Evolutionary conservation across 2,113 vertebrate species (phyloP).

Genomic region (Todiramphus saurophagus): DNA sequence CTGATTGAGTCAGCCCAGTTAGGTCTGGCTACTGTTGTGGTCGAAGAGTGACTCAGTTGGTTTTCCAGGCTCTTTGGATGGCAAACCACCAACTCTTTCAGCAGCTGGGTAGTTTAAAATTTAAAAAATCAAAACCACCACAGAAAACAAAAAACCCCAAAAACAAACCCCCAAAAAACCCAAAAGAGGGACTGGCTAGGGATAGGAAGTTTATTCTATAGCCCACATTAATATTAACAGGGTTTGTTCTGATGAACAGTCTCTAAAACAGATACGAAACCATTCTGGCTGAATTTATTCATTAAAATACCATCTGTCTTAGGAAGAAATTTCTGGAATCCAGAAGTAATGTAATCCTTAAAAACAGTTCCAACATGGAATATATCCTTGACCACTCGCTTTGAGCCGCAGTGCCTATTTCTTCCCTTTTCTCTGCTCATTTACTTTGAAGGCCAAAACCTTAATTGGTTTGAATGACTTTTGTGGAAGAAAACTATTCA

Average conservation of each 20-base stretch:
- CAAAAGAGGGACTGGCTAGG: not conserved
- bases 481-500: not conserved
- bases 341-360: not conserved
- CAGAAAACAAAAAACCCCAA: too few species aligned
- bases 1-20: not conserved
- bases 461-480: not conserved
- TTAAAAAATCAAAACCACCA: not conserved
- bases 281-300: not conserved
- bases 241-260: not conserved
- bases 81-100: constrained; percentile 34
- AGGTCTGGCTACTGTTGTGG: not conserved
- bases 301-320: not conserved
- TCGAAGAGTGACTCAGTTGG: constrained; percentile 1
- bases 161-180: too few species aligned
- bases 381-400: not conserved
- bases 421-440: not conserved
- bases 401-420: not conserved
- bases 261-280: not conserved
- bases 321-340: not conserved
- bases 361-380: not conserved
- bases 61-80: constrained; percentile 1
- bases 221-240: not conserved
- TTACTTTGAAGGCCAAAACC: not conserved
- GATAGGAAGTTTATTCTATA: not conserved
- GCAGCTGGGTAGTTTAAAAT: not conserved